Evolutionary conservation across 2,888 invertebrate genomes (phyloP).

Genomic region (Troides aeacus): DNA sequence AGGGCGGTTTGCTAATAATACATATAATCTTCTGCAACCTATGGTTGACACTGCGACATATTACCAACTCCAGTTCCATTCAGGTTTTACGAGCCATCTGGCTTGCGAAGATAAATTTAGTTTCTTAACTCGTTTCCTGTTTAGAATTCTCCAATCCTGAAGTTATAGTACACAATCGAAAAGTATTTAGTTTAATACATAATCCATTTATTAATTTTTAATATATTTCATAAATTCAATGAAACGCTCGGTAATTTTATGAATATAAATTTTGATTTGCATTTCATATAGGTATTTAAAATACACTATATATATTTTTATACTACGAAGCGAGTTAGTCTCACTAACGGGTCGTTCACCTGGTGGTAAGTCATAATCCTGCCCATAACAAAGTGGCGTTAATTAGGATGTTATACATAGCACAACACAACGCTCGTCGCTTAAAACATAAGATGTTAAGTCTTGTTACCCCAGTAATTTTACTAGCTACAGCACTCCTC

Average conservation of each 20-base stretch:
- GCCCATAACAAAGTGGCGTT: too few relatives aligned
- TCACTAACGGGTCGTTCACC: too few relatives aligned
- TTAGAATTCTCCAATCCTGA: neutral
- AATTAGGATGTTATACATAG: too few relatives aligned
- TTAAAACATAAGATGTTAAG: too few relatives aligned
- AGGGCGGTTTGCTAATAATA: neutral
- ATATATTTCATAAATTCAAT: too few relatives aligned
- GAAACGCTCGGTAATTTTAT: too few relatives aligned
- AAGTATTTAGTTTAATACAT: neutral
- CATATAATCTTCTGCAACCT: neutral
- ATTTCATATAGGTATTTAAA: neutral
- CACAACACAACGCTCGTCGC: too few relatives aligned
- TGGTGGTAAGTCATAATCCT: too few relatives aligned
- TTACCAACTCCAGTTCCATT: constrained; percentile 16
- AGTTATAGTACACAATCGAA: neutral
- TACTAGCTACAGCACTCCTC: too few relatives aligned
- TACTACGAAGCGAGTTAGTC: too few relatives aligned
- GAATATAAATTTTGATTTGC: neutral
- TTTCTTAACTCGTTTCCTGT: constrained; percentile 8
- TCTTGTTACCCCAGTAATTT: too few relatives aligned
- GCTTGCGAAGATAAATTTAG: constrained; percentile 12
- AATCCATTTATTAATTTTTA: neutral
- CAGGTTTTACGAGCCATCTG: constrained; percentile 19
- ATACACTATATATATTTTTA: neutral
- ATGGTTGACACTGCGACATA: neutral